phyloP scores from a whole-genome alignment of 1,140 invertebrate genomes.

The Heliconius nattereri region DNA sequence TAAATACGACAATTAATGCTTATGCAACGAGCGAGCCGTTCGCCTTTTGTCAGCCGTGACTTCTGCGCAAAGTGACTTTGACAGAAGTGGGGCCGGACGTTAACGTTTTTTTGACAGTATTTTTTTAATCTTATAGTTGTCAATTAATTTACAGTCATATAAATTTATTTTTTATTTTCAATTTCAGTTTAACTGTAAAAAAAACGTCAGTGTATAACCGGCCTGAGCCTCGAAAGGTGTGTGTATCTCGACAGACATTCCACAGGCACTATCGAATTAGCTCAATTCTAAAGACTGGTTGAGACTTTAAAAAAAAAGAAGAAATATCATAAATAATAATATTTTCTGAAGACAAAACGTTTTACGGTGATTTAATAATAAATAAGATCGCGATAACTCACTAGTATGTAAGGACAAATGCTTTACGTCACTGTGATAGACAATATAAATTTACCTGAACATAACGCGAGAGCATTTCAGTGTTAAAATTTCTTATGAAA shows the following conservation, averaged over 20 bases:
- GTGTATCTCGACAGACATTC: conserved; percentile 69
- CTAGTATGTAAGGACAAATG: conserved; percentile 80
- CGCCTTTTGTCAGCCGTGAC: conserved; percentile 69
- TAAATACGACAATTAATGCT: conserved; percentile 75
- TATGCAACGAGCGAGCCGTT: conserved; percentile 72
- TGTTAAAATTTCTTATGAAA: conserved; percentile 61
- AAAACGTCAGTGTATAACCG: conserved; percentile 40
- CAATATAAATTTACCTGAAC: conserved; percentile 75
- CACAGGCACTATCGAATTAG: conserved; percentile 76
- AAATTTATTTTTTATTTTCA: neutral
- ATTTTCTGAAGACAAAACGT: conserved; percentile 78
- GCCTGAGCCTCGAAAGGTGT: conserved; percentile 42
- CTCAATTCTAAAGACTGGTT: conserved; percentile 79
- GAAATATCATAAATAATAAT: conserved; percentile 71
- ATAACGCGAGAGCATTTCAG: conserved; percentile 73
- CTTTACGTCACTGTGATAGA: conserved; percentile 80
- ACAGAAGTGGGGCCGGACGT: conserved; percentile 21
- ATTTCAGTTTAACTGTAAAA: neutral
- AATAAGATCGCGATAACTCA: conserved; percentile 75
- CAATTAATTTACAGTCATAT: neutral
- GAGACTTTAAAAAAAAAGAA: conserved; percentile 67
- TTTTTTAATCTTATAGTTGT: neutral
- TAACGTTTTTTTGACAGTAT: neutral
- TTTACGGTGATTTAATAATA: conserved; percentile 76
- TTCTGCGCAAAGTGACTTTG: conserved; percentile 70